Evolutionary conservation across 2,888 invertebrate genomes (phyloP), one percentile per base, ranked within the genome.

Genomic region (Yponomeuta malinellus): DNA sequence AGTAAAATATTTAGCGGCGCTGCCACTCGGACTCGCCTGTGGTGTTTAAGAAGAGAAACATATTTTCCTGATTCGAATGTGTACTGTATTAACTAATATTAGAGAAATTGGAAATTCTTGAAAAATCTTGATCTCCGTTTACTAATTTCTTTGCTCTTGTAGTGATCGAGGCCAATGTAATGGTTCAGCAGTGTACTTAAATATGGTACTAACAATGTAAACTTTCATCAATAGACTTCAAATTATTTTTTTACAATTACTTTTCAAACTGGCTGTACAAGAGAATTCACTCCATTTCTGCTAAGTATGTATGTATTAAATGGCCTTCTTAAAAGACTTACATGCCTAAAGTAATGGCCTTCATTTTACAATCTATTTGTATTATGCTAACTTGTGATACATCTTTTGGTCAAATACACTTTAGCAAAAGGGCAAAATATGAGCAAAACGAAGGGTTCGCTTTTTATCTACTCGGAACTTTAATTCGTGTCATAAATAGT

Each of bases 131-230:
- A 65, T 65, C 65, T 65, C 65, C 65, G 9, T 68, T 23, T 23
- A 23, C 33, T 48, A 37, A 43, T 48, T 48, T 33, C 68, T 68
- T 48, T n/a, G 68, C 52, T 59, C 52, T 59, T 59, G 52, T 59
- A 59, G 52, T 59, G 52, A 59, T 59, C 43, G 52, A 59, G 52
- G 52, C 52, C 68, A 15, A 37, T 68, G 23, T 33, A 68, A 33
- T 48, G 37, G 23, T 48, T n/a, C 68, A 37, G 23, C 29, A 43
- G 33, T 68, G 68, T 68, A 68, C 68, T 68, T 68, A 68, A 68
- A 68, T 43, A 37, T 48, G 33, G 37, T 68, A 48, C 33, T 15
- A 9, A 48, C 37, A 48, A 68, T 15, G 33, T 15, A 43, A 67
- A 48, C 66, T 15, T 66, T 59, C 52, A 1, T 59, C 52, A 15